phyloP scores from a whole-genome alignment of 2,888 invertebrate species.

The Osmoderma eremita region DNA sequence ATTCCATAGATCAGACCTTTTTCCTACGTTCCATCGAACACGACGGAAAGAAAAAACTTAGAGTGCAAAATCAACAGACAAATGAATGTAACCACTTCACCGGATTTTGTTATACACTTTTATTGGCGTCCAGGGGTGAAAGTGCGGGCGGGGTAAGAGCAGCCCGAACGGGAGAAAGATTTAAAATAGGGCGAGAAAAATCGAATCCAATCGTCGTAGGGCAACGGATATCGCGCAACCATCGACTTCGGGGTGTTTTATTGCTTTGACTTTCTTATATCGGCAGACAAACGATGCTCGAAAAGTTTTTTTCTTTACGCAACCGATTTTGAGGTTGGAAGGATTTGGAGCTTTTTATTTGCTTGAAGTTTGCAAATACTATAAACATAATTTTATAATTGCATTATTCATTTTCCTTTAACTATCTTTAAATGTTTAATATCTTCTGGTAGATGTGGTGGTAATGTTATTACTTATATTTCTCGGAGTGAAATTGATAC shows the following conservation, averaged over 20 bases:
- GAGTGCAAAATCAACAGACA: constrained; percentile 36
- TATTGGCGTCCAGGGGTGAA: constrained; percentile 36
- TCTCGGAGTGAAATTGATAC: too few relatives aligned
- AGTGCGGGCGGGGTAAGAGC: constrained; percentile 25
- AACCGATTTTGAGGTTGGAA: too few relatives aligned
- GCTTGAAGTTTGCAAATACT: too few relatives aligned
- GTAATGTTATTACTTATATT: too few relatives aligned
- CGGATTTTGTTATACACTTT: constrained; percentile 39
- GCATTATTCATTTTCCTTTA: too few relatives aligned
- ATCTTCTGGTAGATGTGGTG: too few relatives aligned
- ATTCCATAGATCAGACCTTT: background rate
- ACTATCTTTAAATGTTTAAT: too few relatives aligned
- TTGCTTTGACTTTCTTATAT: constrained; percentile 26
- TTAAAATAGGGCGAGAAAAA: constrained; percentile 34
- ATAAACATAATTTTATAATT: too few relatives aligned
- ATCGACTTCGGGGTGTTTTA: constrained; percentile 30
- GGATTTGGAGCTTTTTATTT: too few relatives aligned
- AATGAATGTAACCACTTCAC: constrained; percentile 39
- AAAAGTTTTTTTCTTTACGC: too few relatives aligned
- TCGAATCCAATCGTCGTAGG: constrained; percentile 25
- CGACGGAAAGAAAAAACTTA: constrained; percentile 6
- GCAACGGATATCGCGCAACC: constrained; percentile 30
- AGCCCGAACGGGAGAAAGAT: constrained; percentile 19
- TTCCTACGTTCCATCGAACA: background rate
- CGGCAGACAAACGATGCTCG: constrained; percentile 11